Base-by-base conservation (phyloP, 2,888 invertebrate genomes). In the Anagyrus pseudococci region DNA sequence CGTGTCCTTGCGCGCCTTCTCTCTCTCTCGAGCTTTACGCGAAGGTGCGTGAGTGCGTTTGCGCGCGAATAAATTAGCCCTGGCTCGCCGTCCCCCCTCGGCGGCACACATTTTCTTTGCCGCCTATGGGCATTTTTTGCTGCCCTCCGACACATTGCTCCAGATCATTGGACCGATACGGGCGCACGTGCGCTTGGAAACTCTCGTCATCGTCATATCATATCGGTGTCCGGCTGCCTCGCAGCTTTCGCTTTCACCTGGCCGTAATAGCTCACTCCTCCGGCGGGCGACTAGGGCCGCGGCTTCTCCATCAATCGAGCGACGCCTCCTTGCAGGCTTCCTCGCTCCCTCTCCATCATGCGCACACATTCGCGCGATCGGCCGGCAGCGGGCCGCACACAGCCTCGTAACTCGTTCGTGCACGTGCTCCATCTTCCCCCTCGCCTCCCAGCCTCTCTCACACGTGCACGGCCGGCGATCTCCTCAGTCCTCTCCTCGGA, bases 1-100 rank as follows among this genome's bases (percentile, higher is more conserved):
- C 66, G 60, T 67, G 67, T 69, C 70, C 62, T 70, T 68, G 68
- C 69, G 67, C 49, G 59, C 58, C 62, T 58, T 65, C 58, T 61
- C 54, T 59, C 56, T 58, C 66, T 69, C 67, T 67, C 67, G 57
- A 66, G 68, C 62, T 65, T 64, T 71, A 62, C 61, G 66, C 64
- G 33, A 10, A 13, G 13, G 33, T 15, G 10, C 33, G 33, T 15
- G 33, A 10, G 33, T 15, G 33, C 33, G 15, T 15, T 13, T 13
- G 10, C 33, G 33, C 33, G 33, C 33, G 33, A 37, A 37, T 37
- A 13, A 37, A 37, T 37, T 37, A 37, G 33, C 33, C 33, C 33
- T 37, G 13, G 10, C 29, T 29, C 29, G 29, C 33, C 15, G n/a
- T n/a, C n/a, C n/a, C n/a, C n/a, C n/a, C n/a, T n/a, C n/a, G n/a